Evolutionary conservation across 1,140 invertebrate species (phyloP).

Genomic region (Proales similis): DNA sequence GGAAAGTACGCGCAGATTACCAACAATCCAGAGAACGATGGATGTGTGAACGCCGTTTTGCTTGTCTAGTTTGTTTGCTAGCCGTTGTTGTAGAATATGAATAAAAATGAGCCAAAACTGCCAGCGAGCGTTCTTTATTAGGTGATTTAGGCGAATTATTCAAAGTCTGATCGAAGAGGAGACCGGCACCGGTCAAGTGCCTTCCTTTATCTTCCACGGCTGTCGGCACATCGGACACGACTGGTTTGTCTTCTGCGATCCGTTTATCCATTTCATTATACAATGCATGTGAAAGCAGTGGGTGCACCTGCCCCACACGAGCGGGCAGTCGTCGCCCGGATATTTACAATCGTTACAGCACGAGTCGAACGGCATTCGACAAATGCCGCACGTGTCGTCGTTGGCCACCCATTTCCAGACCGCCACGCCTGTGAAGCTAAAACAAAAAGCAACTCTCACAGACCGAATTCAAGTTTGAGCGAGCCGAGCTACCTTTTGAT

Average conservation of each 20-base stretch:
- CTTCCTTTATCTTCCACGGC: slow-evolving; percentile 65
- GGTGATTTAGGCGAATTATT: too few species aligned
- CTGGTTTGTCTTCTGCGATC: slow-evolving; percentile 81
- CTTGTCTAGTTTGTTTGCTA: too few species aligned
- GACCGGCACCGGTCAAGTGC: too few species aligned
- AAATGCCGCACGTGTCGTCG: slow-evolving; percentile 98
- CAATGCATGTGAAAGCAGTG: slow-evolving; percentile 99
- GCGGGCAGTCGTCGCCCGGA: slow-evolving; percentile 93
- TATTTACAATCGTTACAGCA: slow-evolving; percentile 97
- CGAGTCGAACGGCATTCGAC: slow-evolving; percentile 94
- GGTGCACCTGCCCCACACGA: slow-evolving; percentile 92
- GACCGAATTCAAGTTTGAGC: not conserved
- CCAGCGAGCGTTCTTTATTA: too few species aligned
- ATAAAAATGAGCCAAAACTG: too few species aligned
- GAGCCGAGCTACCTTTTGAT: slow-evolving; percentile 20
- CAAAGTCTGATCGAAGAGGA: too few species aligned
- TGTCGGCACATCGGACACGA: slow-evolving; percentile 98
- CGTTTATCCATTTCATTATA: slow-evolving; percentile 96
- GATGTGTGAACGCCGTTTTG: slow-evolving; percentile 96
- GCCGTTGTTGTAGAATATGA: too few species aligned
- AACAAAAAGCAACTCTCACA: not conserved
- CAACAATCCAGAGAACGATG: slow-evolving; percentile 99
- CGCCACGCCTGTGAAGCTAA: slow-evolving; percentile 80
- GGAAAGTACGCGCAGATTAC: slow-evolving; percentile 98
- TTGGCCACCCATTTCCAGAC: slow-evolving; percentile 91